Conservation (phyloP, 2,888 invertebrate genomes). For the Chrysolina haemoptera region DNA sequence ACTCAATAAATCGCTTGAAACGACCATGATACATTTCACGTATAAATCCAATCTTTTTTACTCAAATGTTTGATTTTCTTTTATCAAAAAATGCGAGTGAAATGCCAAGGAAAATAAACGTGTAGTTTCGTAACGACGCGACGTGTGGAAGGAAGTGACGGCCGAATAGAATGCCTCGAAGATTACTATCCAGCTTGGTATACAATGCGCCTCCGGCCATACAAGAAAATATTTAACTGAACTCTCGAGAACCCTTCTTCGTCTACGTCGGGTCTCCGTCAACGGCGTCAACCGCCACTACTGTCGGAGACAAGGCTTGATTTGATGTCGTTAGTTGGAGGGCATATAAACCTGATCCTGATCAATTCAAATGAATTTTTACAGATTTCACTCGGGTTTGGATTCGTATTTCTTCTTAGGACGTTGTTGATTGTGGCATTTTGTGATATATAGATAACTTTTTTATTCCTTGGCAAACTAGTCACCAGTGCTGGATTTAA, state of each 20-base stretch:
- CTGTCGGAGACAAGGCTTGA: slow-evolving; percentile 28
- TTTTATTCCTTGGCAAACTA: no score
- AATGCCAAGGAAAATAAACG: slow-evolving; percentile 26
- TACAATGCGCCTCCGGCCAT: slow-evolving; percentile 7
- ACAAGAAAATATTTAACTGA: slow-evolving; percentile 18
- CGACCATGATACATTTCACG: not conserved
- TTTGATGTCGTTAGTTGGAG: slow-evolving; percentile 19
- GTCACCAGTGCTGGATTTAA: no score
- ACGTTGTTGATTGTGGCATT: no score
- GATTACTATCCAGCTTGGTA: slow-evolving; percentile 24
- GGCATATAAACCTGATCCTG: slow-evolving; percentile 14
- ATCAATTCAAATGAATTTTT: not conserved
- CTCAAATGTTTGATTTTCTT: not conserved
- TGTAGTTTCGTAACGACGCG: slow-evolving; percentile 20
- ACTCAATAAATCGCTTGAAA: not conserved
- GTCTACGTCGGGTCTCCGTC: slow-evolving; percentile 7
- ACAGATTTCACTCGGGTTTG: not conserved
- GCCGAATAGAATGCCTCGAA: slow-evolving; percentile 34
- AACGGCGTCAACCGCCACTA: not conserved
- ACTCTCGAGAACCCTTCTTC: slow-evolving; percentile 28
- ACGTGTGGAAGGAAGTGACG: slow-evolving; percentile 40
- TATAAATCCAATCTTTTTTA: not conserved
- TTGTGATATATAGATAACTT: no score
- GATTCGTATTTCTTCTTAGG: not conserved
- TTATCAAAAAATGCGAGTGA: not conserved